phyloP scores from a whole-genome alignment of 2,888 invertebrate genomes.

The Pandemis corylana region DNA sequence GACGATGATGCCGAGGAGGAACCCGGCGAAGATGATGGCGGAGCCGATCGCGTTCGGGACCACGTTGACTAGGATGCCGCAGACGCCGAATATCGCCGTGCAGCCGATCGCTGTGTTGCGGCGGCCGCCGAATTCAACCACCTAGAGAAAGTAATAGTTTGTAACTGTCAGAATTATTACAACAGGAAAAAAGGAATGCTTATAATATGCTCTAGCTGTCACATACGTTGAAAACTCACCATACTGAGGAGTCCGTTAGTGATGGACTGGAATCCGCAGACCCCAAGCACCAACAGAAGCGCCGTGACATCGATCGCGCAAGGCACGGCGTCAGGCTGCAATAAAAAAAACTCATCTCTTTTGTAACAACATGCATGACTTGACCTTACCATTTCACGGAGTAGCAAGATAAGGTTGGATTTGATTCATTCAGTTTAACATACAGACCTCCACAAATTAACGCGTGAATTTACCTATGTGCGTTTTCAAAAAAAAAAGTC shows the following conservation, averaged over 20 bases:
- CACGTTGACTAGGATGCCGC: constrained; percentile 80
- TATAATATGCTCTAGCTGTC: too few relatives aligned
- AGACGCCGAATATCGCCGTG: constrained; percentile 70
- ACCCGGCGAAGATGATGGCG: constrained; percentile 67
- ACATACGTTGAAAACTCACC: constrained; percentile 46
- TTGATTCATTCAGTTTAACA: too few relatives aligned
- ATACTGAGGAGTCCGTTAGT: constrained; percentile 53
- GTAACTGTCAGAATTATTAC: too few relatives aligned
- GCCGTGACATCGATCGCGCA: constrained; percentile 35
- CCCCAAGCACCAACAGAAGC: constrained; percentile 33
- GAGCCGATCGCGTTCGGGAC: constrained; percentile 74
- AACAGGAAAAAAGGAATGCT: not conserved
- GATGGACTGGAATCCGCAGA: constrained; percentile 20
- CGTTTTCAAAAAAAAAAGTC: too few relatives aligned
- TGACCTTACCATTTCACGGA: too few relatives aligned
- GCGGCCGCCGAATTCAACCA: constrained; percentile 69
- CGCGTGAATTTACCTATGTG: too few relatives aligned
- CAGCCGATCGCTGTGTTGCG: constrained; percentile 65
- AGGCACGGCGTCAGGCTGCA: constrained; percentile 30
- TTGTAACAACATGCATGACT: too few relatives aligned
- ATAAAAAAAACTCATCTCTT: not conserved
- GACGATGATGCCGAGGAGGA: constrained; percentile 59
- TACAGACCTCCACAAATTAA: too few relatives aligned
- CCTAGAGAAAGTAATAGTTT: not conserved
- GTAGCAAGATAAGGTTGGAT: too few relatives aligned